Percentiles rank a stretch among this genome's conserved stretches.
Evolutionary conservation across 35 echinoderm and acorn worm genomes (phyloP).

Genomic region (Chiridota heheva): DNA sequence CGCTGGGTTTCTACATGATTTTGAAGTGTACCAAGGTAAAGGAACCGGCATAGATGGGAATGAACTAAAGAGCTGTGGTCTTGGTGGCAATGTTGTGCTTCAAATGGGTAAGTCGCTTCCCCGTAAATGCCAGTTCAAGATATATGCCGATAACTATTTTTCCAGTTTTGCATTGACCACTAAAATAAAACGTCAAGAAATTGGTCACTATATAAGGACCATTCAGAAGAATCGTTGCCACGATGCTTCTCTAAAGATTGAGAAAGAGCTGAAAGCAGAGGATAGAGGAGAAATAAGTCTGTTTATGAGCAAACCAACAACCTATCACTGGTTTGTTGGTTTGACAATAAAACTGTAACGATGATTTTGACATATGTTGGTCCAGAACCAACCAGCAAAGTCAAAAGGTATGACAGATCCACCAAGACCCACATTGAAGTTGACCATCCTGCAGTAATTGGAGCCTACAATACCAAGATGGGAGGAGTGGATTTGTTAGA

Average conservation of each 20-base stretch:
- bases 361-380: neutral
- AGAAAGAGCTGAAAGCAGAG: too few species aligned
- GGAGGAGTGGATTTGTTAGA: neutral
- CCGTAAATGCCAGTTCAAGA: neutral
- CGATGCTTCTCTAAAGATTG: too few species aligned
- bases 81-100: neutral
- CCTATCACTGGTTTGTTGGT: neutral
- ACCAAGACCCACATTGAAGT: conserved; percentile 14
- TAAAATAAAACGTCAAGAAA: too few species aligned
- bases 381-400: neutral
- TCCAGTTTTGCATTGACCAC: neutral
- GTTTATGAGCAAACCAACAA: too few species aligned
- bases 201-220: too few species aligned
- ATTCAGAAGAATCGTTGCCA: too few species aligned
- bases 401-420: conserved; percentile 3
- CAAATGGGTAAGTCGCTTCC: neutral
- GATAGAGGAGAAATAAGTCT: too few species aligned
- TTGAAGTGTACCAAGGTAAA: conserved; percentile 1
- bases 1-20: neutral
- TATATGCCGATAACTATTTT: conserved; percentile 1
- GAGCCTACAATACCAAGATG: conserved; percentile 15
- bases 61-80: neutral
- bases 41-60: neutral
- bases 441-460: neutral
- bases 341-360: conserved; percentile 18